Conservation (phyloP, 2,113 vertebrate species). For the Gorilla gorilla region DNA sequence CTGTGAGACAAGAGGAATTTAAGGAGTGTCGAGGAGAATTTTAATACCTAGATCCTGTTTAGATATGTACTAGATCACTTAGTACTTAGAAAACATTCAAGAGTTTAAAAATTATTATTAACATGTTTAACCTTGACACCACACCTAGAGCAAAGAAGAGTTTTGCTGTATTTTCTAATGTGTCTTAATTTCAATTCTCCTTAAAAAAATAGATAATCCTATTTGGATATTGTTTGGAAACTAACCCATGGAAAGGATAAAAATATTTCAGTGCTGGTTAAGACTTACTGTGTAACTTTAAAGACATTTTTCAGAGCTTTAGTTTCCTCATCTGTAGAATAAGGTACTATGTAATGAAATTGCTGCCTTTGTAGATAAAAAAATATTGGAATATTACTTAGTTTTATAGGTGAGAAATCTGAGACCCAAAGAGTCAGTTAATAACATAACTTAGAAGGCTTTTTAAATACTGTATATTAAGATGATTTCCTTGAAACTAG, state of each 20-base stretch:
- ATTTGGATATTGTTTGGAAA: slow-evolving; percentile 14
- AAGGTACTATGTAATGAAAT: neutral
- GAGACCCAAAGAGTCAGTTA: neutral
- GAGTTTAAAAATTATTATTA: neutral
- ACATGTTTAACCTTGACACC: neutral
- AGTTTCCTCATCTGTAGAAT: neutral
- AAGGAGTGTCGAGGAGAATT: neutral
- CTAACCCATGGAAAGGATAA: neutral
- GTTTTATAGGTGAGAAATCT: neutral
- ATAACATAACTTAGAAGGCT: neutral
- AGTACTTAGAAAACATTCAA: neutral
- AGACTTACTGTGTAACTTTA: neutral
- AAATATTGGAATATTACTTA: neutral
- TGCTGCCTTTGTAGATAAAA: neutral
- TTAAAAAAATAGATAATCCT: neutral
- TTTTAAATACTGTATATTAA: neutral
- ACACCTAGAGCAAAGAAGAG: neutral
- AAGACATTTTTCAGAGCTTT: neutral
- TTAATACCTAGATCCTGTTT: neutral
- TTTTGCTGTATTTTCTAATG: neutral
- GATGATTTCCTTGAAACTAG: neutral
- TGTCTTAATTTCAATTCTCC: neutral
- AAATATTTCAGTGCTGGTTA: neutral
- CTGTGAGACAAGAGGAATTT: slow-evolving; percentile 39
- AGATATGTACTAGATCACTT: neutral